phyloP scores from a whole-genome alignment of 2,888 invertebrate genomes.

The Microctonus aethiopoides region DNA sequence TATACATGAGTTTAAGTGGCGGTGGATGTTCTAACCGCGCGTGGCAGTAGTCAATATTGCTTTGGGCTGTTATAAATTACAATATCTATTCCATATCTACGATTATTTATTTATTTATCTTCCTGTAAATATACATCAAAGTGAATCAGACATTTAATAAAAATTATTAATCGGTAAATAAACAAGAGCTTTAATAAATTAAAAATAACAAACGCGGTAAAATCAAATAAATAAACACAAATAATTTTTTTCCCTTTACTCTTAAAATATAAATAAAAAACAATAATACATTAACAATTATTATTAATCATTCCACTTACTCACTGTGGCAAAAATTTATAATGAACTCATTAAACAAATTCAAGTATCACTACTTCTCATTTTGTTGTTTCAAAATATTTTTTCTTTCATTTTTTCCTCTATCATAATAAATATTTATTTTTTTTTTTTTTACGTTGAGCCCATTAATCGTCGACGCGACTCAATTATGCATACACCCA shows the following conservation, averaged over 20 bases:
- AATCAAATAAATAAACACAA: too few species aligned
- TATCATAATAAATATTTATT: too few species aligned
- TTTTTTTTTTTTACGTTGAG: neutral
- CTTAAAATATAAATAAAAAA: too few species aligned
- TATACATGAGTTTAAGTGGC: conserved; percentile 43
- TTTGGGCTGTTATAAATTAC: conserved; percentile 49
- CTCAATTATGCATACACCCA: conserved; percentile 46
- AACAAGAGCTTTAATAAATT: too few species aligned
- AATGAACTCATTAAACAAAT: neutral
- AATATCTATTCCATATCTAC: neutral
- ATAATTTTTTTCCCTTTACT: too few species aligned
- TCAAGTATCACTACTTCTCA: neutral
- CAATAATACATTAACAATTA: neutral
- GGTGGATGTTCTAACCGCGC: neutral
- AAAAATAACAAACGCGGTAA: too few species aligned
- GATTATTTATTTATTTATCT: too few species aligned
- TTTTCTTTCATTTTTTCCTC: neutral
- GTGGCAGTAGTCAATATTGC: conserved; percentile 42
- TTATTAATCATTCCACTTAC: neutral
- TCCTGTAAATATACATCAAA: too few species aligned
- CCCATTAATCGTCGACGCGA: conserved; percentile 49
- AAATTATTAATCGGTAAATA: too few species aligned
- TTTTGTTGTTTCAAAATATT: neutral
- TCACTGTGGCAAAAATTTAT: neutral
- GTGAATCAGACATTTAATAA: too few species aligned